Evolutionary conservation across 2,113 vertebrate species (phyloP), one percentile per base, ranked within the genome.

Genomic region (Gila orcuttii): DNA sequence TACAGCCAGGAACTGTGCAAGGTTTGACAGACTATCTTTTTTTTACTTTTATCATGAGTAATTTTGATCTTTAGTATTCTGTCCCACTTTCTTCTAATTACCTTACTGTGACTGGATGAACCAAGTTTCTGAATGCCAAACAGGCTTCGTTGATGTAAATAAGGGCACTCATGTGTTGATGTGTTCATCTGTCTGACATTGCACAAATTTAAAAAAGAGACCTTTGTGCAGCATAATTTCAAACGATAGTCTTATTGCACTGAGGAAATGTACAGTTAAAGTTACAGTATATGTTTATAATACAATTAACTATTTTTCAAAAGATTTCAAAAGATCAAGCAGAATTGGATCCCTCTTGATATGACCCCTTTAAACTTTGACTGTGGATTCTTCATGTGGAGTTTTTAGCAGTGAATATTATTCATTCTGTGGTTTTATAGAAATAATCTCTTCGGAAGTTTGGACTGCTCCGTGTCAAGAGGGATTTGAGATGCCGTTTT

Each of bases 391-490:
- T 71, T 73, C 68, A 36, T 57, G 81, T 6, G 23, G 50, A 42
- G 50, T 28, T 75, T 69, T 64, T 83, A 62, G 47, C 73, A 68
- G 15, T 81, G 47, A 68, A 85, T 76, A 68, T 85, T 42, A 76
- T 52, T 81, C 39, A 68, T 4, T 15, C 39, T 69, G 33, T 52
- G 33, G 59, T 79, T 78, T 64, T 60, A 50, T 45, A 39, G 36
- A 78, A 31, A 52, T 10, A 19, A 66, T 86, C 60, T 55, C 66
- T 42, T 84, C 71, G 19, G 31, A 86, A 75, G 78, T 76, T 13
- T 45, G 31, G 55, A 23, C n/a, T 3, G 0, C 23, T 78, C 45
- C 1, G 13, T 71, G 64, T 73, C 52, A 79, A 9, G 57, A 62
- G 57, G 45, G 47, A 39, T 75, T 82, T 82, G 25, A 73, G 57